Evolutionary conservation across 2,888 invertebrate genomes (phyloP).

Genomic region (Cantharis rufa): DNA sequence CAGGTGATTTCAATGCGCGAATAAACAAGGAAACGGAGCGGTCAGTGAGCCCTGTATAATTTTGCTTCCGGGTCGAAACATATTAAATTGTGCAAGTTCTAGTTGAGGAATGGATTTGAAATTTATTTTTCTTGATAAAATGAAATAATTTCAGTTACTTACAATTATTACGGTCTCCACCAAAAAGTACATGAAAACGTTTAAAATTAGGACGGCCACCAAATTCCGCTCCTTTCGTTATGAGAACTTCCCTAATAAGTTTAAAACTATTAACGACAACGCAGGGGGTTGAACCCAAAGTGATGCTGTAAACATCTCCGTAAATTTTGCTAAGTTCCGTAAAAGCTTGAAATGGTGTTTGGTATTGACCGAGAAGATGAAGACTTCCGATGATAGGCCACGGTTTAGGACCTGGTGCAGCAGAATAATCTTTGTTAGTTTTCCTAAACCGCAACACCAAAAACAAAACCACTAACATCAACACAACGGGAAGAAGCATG

Average conservation of each 20-base stretch:
- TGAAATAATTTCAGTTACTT: conserved; percentile 58
- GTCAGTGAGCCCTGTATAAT: conserved; percentile 21
- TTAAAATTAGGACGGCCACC: conserved; percentile 82
- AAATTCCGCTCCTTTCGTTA: conserved; percentile 79
- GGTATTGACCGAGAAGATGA: conserved; percentile 66
- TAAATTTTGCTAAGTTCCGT: conserved; percentile 69
- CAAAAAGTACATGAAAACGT: conserved; percentile 80
- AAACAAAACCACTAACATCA: conserved; percentile 45
- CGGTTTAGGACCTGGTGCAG: conserved; percentile 69
- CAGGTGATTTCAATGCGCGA: conserved; percentile 39
- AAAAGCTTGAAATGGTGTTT: conserved; percentile 74
- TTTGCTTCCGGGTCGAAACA: conserved; percentile 35
- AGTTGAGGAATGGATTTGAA: neutral
- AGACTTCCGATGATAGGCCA: conserved; percentile 74
- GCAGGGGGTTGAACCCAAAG: conserved; percentile 70
- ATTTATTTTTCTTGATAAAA: neutral
- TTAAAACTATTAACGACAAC: conserved; percentile 75
- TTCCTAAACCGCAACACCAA: conserved; percentile 46
- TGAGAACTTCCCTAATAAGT: conserved; percentile 74
- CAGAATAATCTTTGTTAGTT: conserved; percentile 36
- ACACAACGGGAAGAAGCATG: conserved; percentile 51
- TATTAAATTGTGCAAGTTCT: conserved; percentile 1
- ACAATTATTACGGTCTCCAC: conserved; percentile 86
- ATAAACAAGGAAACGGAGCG: conserved; percentile 35
- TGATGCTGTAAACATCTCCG: conserved; percentile 74